Evolutionary conservation across 1,140 invertebrate species (phyloP).

Genomic region (Palaemon carinicauda): DNA sequence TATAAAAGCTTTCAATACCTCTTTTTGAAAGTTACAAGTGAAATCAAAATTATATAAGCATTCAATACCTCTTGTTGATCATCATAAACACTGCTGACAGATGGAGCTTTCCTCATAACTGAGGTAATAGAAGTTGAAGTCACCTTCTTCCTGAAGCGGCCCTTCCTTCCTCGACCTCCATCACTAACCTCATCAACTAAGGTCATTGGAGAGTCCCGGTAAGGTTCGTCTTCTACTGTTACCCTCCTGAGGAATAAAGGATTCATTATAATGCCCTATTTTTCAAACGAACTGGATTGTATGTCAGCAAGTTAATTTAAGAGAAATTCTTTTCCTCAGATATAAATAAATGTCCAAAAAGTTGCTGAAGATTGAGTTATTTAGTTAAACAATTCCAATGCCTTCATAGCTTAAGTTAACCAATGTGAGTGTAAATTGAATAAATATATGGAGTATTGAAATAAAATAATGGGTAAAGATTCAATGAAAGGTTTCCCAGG

Average conservation of each 20-base stretch:
- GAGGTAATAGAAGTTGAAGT: conserved; percentile 56
- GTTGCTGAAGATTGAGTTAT: too few relatives aligned
- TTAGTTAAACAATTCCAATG: too few relatives aligned
- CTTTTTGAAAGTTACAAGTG: too few relatives aligned
- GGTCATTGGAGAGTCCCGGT: conserved; percentile 51
- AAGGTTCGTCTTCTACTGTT: conserved; percentile 49
- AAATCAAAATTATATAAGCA: background rate
- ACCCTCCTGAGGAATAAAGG: conserved; percentile 28
- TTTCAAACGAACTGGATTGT: background rate
- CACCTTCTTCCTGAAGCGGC: conserved; percentile 60
- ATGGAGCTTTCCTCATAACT: conserved; percentile 44
- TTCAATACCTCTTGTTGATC: conserved; percentile 51
- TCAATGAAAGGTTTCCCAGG: too few relatives aligned
- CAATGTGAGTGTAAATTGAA: too few relatives aligned
- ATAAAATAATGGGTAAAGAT: too few relatives aligned
- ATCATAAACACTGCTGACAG: conserved; percentile 54
- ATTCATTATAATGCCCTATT: background rate
- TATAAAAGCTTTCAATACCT: too few relatives aligned
- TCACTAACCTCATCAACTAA: conserved; percentile 70
- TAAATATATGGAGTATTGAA: too few relatives aligned
- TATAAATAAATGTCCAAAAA: too few relatives aligned
- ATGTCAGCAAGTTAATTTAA: too few relatives aligned
- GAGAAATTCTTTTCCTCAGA: too few relatives aligned
- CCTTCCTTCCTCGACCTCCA: conserved; percentile 55
- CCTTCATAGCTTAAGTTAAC: too few relatives aligned